A percentile compares a stretch with the other conserved stretches of the same genome.
These are phyloP conservation scores for Clupea harengus DNA, from an alignment of 2,113 vertebrate genomes.

Conservation along the genomic window DNA sequence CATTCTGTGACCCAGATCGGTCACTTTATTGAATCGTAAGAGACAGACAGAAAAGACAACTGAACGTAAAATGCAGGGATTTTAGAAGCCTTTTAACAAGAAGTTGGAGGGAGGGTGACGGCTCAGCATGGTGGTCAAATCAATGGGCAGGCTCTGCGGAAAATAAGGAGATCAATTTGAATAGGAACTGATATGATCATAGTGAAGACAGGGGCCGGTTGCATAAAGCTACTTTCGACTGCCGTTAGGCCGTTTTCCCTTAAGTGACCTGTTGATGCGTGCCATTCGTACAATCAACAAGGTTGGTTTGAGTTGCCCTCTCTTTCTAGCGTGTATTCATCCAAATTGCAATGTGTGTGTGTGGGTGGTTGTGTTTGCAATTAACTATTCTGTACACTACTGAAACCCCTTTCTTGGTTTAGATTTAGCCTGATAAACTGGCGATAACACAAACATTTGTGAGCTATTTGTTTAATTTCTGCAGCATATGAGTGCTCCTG, in stretches of 20 bases:
- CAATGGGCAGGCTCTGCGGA: constrained; percentile 66
- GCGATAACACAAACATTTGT: not conserved
- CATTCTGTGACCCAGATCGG: constrained; percentile 34
- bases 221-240: not conserved
- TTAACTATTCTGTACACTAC: not conserved
- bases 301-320: not conserved
- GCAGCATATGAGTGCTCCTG: not conserved
- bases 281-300: not conserved
- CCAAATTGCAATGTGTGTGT: not conserved
- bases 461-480: not conserved
- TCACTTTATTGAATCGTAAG: constrained; percentile 70
- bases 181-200: not conserved
- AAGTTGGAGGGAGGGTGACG: constrained; percentile 42
- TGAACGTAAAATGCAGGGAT: constrained; percentile 37
- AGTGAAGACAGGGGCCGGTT: not conserved
- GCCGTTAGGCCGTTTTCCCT: not conserved
- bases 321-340: not conserved
- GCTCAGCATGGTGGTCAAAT: constrained; percentile 43
- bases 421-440: not conserved
- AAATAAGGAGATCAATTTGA: not conserved
- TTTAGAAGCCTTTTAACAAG: constrained; percentile 50
- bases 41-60: constrained; percentile 59
- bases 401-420: not conserved
- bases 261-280: not conserved
- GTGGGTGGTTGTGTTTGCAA: not conserved